Evolutionary conservation across 1,140 invertebrate species (phyloP).

Genomic region (Hestina assimilis): DNA sequence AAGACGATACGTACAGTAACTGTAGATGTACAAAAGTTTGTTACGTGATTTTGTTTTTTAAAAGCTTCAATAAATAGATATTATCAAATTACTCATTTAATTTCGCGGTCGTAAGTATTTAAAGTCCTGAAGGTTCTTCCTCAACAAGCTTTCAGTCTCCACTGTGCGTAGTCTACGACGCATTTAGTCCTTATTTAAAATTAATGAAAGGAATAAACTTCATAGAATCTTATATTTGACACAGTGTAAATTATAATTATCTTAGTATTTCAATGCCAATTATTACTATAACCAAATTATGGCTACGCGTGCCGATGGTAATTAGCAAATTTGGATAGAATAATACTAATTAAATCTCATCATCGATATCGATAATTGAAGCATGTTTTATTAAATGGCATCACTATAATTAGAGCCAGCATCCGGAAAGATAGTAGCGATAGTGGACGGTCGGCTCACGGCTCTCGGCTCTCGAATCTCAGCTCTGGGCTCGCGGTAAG

Average conservation of each 20-base stretch:
- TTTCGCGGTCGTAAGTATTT: too few relatives aligned
- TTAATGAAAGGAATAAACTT: neutral
- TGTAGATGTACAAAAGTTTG: too few relatives aligned
- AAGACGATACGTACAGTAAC: too few relatives aligned
- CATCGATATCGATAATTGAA: slow-evolving; percentile 64
- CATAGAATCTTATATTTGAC: neutral
- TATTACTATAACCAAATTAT: slow-evolving; percentile 21
- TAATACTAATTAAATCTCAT: slow-evolving; percentile 39
- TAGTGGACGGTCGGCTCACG: slow-evolving; percentile 7
- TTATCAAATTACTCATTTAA: too few relatives aligned
- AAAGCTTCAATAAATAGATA: too few relatives aligned
- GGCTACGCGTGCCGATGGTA: slow-evolving; percentile 8
- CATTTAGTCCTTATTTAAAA: neutral
- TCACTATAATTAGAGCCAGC: slow-evolving; percentile 42
- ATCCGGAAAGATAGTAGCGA: slow-evolving; percentile 16
- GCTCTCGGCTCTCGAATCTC: too few relatives aligned
- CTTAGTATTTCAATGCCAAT: slow-evolving; percentile 1
- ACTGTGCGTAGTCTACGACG: too few relatives aligned
- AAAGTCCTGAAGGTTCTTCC: too few relatives aligned
- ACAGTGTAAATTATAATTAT: slow-evolving; percentile 13
- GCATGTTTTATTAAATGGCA: slow-evolving; percentile 33
- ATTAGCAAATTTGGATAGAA: slow-evolving; percentile 25
- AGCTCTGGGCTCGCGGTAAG: too few relatives aligned
- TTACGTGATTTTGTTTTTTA: too few relatives aligned
- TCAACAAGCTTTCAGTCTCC: too few relatives aligned